These are phyloP conservation scores for Alethe diademata DNA, from an alignment of 2,113 vertebrate species.

Conservation along the genomic window DNA sequence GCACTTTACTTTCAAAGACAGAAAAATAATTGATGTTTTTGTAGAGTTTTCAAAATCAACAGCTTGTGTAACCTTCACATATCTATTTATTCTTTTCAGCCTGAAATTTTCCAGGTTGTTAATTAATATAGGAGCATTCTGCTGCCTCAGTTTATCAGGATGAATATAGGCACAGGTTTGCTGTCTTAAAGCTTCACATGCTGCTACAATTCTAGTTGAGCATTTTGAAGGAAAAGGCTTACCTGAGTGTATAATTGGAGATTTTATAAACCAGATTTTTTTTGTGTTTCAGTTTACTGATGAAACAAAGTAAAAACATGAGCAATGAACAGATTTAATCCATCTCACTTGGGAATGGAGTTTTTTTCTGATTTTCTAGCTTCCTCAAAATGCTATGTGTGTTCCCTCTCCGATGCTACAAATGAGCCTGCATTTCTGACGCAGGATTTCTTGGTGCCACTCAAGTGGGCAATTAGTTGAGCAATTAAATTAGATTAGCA, in stretches of 20 bases:
- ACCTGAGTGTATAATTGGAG: not conserved
- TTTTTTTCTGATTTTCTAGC: not conserved
- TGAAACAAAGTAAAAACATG: not conserved
- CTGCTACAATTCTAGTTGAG: not conserved
- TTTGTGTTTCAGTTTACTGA: not conserved
- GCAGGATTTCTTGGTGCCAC: not conserved
- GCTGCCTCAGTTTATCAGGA: not conserved
- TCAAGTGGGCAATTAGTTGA: not conserved
- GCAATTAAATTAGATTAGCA: not conserved
- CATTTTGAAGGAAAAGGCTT: not conserved
- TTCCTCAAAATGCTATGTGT: not conserved
- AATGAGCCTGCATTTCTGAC: not conserved
- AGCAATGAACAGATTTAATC: not conserved
- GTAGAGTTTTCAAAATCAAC: not conserved
- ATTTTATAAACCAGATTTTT: not conserved
- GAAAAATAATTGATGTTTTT: not conserved
- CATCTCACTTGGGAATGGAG: not conserved
- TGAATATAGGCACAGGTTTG: not conserved
- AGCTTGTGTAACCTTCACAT: accelerated
- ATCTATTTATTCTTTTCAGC: not conserved
- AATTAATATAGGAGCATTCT: not conserved
- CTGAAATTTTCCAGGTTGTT: not conserved
- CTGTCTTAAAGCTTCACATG: not conserved
- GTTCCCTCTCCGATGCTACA: not conserved
- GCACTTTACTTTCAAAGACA: not conserved